Percentiles rank a stretch among this genome's conserved stretches.
phyloP scores from a whole-genome alignment of 2,888 invertebrate genomes.

The Cabera pusaria region DNA sequence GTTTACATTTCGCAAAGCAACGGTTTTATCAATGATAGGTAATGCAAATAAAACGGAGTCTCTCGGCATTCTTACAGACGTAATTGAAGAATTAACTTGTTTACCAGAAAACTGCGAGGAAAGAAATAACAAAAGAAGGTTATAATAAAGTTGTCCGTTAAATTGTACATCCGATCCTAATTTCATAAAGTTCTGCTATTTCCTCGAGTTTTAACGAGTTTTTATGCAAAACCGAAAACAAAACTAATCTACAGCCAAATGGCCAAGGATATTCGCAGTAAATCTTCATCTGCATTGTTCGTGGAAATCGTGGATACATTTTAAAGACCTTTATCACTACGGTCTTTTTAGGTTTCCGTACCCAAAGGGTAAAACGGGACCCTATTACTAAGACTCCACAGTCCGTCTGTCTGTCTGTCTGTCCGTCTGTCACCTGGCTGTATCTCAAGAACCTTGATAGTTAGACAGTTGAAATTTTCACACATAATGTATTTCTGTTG shows the following conservation, averaged over 20 bases:
- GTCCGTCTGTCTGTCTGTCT: too few species aligned
- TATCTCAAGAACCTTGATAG: too few species aligned
- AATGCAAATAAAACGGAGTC: too few species aligned
- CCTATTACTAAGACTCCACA: too few species aligned
- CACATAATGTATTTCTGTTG: too few species aligned
- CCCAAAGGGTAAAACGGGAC: too few species aligned
- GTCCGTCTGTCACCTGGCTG: too few species aligned
- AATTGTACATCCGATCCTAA: constrained; percentile 25
- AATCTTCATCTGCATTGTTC: constrained; percentile 8
- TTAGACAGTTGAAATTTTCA: too few species aligned
- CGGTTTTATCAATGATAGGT: too few species aligned
- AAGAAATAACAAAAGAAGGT: constrained; percentile 18
- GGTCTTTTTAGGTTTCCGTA: too few species aligned
- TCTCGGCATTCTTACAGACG: too few species aligned
- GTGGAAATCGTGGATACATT: neutral
- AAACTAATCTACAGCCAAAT: constrained; percentile 25
- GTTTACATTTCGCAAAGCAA: constrained; percentile 1
- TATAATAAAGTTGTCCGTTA: constrained; percentile 16
- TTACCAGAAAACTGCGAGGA: neutral
- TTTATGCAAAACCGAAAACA: constrained; percentile 23
- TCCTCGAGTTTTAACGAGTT: constrained; percentile 31
- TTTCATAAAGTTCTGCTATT: constrained; percentile 29
- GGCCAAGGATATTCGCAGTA: constrained; percentile 16
- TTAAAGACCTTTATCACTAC: too few species aligned
- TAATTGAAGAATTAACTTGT: neutral